Evolutionary conservation across 2,888 invertebrate species (phyloP).

Genomic region (Netelia virgata): DNA sequence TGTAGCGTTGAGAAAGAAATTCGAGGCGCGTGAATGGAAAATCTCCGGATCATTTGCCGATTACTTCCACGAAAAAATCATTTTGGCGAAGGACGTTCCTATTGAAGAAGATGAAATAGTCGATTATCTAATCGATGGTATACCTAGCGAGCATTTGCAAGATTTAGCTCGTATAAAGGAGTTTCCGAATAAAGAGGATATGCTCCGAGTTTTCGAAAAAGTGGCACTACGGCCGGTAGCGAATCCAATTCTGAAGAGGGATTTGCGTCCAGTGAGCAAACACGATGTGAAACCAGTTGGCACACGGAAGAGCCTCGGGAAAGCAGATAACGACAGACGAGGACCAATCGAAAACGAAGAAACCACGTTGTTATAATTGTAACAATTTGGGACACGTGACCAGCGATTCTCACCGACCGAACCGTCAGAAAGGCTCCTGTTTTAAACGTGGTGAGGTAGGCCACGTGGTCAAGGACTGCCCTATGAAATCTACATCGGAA

Average conservation of each 20-base stretch:
- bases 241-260: constrained; percentile 21
- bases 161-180: constrained; percentile 63
- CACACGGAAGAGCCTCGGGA: background rate
- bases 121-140: constrained; percentile 68
- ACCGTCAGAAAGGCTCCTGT: constrained; percentile 39
- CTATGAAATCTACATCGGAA: constrained; percentile 1
- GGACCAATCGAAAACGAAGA: constrained; percentile 9
- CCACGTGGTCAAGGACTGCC: constrained; percentile 42
- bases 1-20: constrained; percentile 56
- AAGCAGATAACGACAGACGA: background rate
- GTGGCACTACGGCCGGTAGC: constrained; percentile 24
- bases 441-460: constrained; percentile 41
- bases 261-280: background rate
- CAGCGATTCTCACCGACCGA: constrained; percentile 9
- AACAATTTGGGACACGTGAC: constrained; percentile 34
- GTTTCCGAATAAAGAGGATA: constrained; percentile 43
- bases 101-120: constrained; percentile 60
- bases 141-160: constrained; percentile 57
- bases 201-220: constrained; percentile 57
- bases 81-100: constrained; percentile 64
- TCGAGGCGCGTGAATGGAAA: constrained; percentile 65
- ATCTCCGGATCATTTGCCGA: constrained; percentile 62
- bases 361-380: constrained; percentile 48
- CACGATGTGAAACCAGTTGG: background rate
- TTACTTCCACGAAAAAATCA: constrained; percentile 68